Evolutionary conservation across 1,140 invertebrate species (phyloP), one percentile per base, ranked within the genome.

Genomic region (Drosophila pandora): DNA sequence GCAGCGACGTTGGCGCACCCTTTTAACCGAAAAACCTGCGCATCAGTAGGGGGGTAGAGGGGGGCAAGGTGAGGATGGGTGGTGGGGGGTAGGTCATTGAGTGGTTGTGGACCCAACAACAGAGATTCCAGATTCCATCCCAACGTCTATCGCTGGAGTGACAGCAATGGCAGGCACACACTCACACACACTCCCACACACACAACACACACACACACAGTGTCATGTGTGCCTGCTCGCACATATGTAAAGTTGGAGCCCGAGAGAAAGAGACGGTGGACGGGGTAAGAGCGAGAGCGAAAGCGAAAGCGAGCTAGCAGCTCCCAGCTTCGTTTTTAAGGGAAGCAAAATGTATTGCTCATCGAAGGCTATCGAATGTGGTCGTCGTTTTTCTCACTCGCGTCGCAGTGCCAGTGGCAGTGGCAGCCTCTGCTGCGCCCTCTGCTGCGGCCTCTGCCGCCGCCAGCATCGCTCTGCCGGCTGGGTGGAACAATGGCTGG

Each of bases 281-380:
- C 6, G 17, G 10, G 22, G 45, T 9, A 8, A 37, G 54, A 28
- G 45, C 23, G 67, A 23, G 34, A 56, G 45, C 17, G 56, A 37
- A 49, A 28, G 45, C 23, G 67, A 23, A 28, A 56, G 45, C 17
- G 56, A 61, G 71, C 50, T 62, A 63, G 48, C 41, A 47, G 43
- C 41, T 23, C 43, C 52, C 58, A 52, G 58, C 79, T 72, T 70
- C 81, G 64, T 60, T 70, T 88, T 79, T 88, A 83, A 83, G 83
- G 83, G 83, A 88, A 88, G 80, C 80, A 85, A 84, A 84, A 84
- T 84, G 80, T 84, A 88, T 88, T 88, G 83, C 83, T 88, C 83
- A 88, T 88, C 83, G 83, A 88, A 88, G 83, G 83, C 84, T 88
- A 88, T 88, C 83, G 83, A 88, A 88, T 88, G 83, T 78, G 65